A percentile compares a stretch with the other conserved stretches of the same genome.
phyloP scores from a whole-genome alignment of 2,113 vertebrate species.

The Thomomys bottae region DNA sequence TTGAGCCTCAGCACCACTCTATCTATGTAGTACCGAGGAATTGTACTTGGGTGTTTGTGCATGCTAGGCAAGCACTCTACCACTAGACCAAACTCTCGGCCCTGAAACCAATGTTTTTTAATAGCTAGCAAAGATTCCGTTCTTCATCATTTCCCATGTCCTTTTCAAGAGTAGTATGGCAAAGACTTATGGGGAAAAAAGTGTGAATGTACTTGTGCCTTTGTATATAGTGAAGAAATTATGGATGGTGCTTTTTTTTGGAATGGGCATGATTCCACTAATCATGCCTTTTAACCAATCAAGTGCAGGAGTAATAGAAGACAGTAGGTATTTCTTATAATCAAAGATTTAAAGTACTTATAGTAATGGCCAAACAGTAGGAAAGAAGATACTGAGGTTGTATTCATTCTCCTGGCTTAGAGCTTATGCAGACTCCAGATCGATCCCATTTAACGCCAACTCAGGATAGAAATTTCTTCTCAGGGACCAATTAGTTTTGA shows the following conservation, averaged over 20 bases:
- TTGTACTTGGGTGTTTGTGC: too few species aligned
- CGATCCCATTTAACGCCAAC: not conserved
- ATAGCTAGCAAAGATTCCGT: not conserved
- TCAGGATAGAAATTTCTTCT: constrained; percentile 55
- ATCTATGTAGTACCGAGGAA: too few species aligned
- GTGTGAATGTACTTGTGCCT: not conserved
- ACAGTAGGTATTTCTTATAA: not conserved
- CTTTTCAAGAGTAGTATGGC: not conserved
- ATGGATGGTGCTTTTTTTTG: not conserved
- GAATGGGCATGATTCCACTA: not conserved
- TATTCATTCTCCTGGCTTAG: not conserved
- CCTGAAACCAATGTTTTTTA: too few species aligned
- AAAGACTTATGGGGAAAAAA: not conserved
- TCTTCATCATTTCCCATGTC: not conserved
- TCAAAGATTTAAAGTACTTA: not conserved
- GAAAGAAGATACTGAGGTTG: not conserved
- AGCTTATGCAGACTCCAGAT: not conserved
- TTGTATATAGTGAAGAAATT: not conserved
- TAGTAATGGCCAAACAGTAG: not conserved
- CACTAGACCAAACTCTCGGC: too few species aligned
- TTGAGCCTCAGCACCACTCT: too few species aligned
- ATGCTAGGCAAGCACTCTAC: too few species aligned
- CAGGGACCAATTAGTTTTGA: constrained; percentile 41
- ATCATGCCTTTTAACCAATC: not conserved
- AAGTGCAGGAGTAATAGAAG: not conserved